Evolutionary conservation across 2,888 invertebrate genomes (phyloP), one percentile per base, ranked within the genome.

Genomic region (Latrodectus elegans): DNA sequence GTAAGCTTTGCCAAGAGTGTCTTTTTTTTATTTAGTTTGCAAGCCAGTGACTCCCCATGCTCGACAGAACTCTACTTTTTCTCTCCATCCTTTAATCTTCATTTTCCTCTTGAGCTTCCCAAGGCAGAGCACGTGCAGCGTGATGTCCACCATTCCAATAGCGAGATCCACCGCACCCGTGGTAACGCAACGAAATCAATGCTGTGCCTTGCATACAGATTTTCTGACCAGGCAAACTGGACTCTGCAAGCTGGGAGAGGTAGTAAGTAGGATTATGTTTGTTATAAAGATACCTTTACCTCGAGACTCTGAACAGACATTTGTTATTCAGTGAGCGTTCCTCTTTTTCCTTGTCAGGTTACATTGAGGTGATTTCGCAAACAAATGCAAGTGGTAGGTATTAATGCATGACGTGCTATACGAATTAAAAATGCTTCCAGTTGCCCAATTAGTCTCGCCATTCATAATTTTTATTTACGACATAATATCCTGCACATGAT

Each of bases 121-220:
- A 38, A 22, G 26, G 71, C 49, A 49, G 14, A 38, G 17, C 64
- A 51, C 64, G 60, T 73, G 12, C 80, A 60, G 12, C 9, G n/a
- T 14, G 11, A 81, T 81, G 81, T 74, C 78, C 22, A 65, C 26
- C 9, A 73, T 87, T 22, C 86, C 81, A 11, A 83, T 78, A 14
- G 55, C 49, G 12, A 82, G 22, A 10, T 80, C 51, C 22, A 51
- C 38, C 1, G 26, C 65, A 0, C 53, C 67, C 11, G 38, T 71
- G 8, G 70, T 60, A 6, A 60, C 26, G 11, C 88, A 83, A 22
- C 26, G 77, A 10, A 88, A 82, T 65, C 38, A 65, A 12, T 89
- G 96, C 91, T 96, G 95, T 91, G 95, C 96, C 22, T 96, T 96
- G 91, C 95, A 96, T 92, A 94, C 96, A 79, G 94, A 95, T 68